Evolutionary conservation across 2,113 vertebrate species (phyloP).

Genomic region (Lepus timidus): DNA sequence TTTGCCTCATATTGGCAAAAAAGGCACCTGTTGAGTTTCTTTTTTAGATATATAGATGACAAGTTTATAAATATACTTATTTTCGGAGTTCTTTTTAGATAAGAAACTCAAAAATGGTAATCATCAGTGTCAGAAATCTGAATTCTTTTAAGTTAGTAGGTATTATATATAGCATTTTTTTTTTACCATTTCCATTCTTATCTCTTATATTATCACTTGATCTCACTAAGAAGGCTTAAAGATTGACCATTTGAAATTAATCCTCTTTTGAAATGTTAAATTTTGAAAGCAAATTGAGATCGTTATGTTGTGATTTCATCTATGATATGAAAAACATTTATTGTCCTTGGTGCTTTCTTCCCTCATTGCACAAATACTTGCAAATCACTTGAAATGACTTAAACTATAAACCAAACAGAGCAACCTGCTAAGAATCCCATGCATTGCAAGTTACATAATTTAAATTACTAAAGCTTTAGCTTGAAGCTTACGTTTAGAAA

Average conservation of each 20-base stretch:
- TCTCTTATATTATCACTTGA: constrained; percentile 44
- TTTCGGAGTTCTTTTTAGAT: constrained; percentile 65
- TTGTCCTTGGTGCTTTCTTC: constrained; percentile 74
- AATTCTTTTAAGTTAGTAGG: constrained; percentile 30
- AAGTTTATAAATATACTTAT: constrained; percentile 75
- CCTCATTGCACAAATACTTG: constrained; percentile 60
- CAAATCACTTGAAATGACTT: constrained; percentile 68
- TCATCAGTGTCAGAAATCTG: constrained; percentile 53
- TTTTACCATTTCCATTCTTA: constrained; percentile 55
- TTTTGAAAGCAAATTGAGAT: constrained; percentile 74
- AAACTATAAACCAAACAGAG: constrained; percentile 51
- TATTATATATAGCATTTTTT: constrained; percentile 33
- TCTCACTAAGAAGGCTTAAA: constrained; percentile 65
- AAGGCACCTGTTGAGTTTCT: constrained; percentile 70
- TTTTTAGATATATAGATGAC: constrained; percentile 65
- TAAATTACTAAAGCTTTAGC: constrained; percentile 61
- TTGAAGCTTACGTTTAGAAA: constrained; percentile 66
- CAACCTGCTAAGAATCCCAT: constrained; percentile 36
- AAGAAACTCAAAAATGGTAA: constrained; percentile 58
- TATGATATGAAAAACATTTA: constrained; percentile 71
- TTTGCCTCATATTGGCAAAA: constrained; percentile 76
- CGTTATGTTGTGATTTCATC: constrained; percentile 73
- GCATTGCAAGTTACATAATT: constrained; percentile 60
- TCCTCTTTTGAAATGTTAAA: constrained; percentile 53
- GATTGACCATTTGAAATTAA: constrained; percentile 56